Conservation (phyloP, 2,113 vertebrate genomes). For the Pollachius pollachius region DNA sequence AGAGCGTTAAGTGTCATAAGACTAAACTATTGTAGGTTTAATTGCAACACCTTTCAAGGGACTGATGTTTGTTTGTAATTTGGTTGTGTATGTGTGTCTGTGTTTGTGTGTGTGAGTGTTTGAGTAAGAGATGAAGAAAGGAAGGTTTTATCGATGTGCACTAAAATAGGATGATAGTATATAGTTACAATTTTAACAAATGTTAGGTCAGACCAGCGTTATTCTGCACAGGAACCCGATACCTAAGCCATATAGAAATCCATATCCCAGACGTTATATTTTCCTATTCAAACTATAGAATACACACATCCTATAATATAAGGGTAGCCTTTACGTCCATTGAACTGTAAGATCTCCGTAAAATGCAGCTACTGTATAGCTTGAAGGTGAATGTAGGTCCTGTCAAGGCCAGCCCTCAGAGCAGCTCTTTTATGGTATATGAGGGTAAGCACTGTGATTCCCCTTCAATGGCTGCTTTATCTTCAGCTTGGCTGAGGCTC, state of each 20-base stretch:
- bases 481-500: conserved; percentile 35
- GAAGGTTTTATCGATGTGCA: conserved; percentile 7
- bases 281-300: too few species aligned
- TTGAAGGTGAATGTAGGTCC: neutral
- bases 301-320: too few species aligned
- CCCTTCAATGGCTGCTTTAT: conserved; percentile 60
- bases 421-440: conserved; percentile 37
- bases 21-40: conserved; percentile 27
- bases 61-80: neutral
- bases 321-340: too few species aligned
- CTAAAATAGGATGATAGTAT: conserved; percentile 9
- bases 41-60: neutral
- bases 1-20: conserved; percentile 6
- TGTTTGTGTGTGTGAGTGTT: neutral
- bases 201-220: too few species aligned
- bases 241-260: too few species aligned
- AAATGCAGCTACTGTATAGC: conserved; percentile 41
- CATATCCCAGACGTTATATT: too few species aligned
- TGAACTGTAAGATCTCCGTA: neutral
- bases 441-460: conserved; percentile 62
- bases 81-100: neutral
- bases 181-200: neutral
- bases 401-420: neutral
- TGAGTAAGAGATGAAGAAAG: neutral
- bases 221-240: too few species aligned